phyloP scores from a whole-genome alignment of 2,888 invertebrate genomes.

The Tineola bisselliella region DNA sequence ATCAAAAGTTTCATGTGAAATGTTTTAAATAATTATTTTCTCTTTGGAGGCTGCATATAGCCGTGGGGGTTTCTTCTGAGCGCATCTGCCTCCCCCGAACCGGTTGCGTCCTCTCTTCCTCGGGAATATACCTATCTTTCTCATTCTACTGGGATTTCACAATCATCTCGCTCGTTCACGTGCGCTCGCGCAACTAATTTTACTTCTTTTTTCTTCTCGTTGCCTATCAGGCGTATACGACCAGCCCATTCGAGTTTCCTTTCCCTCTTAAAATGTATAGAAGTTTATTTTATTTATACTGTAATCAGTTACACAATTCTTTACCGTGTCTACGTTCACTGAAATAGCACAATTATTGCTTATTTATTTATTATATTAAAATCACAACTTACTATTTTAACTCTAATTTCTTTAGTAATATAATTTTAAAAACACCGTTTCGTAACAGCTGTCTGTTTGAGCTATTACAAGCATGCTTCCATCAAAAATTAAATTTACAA shows the following conservation, averaged over 20 bases:
- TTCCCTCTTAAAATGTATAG: slow-evolving; percentile 27
- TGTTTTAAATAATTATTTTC: slow-evolving; percentile 52
- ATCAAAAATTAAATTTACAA: neutral
- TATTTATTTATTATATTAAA: no score
- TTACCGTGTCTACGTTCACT: neutral
- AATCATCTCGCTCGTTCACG: slow-evolving; percentile 8
- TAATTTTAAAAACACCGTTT: neutral
- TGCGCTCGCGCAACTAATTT: slow-evolving; percentile 49
- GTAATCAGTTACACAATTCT: slow-evolving; percentile 6
- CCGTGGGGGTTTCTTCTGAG: slow-evolving; percentile 49
- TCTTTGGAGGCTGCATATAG: slow-evolving; percentile 51
- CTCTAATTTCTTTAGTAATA: no score
- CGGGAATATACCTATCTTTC: slow-evolving; percentile 32
- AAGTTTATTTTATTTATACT: slow-evolving; percentile 19
- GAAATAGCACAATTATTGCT: no score
- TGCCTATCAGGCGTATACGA: slow-evolving; percentile 22
- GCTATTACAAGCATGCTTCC: neutral
- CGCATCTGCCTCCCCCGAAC: slow-evolving; percentile 58
- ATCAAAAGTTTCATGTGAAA: slow-evolving; percentile 24
- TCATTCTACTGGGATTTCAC: slow-evolving; percentile 18
- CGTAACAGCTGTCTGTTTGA: neutral
- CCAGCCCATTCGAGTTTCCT: slow-evolving; percentile 32
- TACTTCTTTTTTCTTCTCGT: slow-evolving; percentile 44
- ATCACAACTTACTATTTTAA: no score
- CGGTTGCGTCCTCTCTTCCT: slow-evolving; percentile 54